Evolutionary conservation across 2,797 vertebrate genomes (phyloP), one percentile per base, ranked within the genome.

Genomic region (Catostomus latipinnis): DNA sequence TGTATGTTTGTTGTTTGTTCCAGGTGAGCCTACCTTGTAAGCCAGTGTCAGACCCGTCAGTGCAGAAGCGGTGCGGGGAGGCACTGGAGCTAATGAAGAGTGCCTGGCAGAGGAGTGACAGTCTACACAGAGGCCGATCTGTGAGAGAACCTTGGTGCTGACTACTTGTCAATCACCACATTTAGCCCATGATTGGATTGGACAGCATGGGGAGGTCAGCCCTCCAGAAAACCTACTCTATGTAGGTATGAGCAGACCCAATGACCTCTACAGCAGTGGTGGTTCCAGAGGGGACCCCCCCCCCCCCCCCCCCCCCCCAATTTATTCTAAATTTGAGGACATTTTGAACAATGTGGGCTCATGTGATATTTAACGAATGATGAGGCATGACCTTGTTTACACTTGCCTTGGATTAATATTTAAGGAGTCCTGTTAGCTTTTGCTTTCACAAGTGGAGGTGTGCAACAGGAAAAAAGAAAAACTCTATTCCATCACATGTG

Each of bases 91-190:
- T 99, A 87, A 98, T 99, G 83, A 92, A 92, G 83, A 97, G 95
- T 2, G 93, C 93, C 34, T 99, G 98, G 98, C 97, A 99, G 92
- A 95, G 97, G 83, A 96, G 97, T 0, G 97, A 99, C 93, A 99
- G 98, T 86, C 92, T 99, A 73, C 96, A 95, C 88, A 93, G 97
- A 0, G 98, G 97, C 43, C 91, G 98, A 82, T 94, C 96, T 0
- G 96, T 96, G 83, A 93, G 98, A 72, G 97, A 99, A 86, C 98
- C 97, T 50, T 99, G 98, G 98, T 99, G 98, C 90, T 99, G 94
- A 95, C 71, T 4, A 61, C 66, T 57, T 69, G 61, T 72, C 56
- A 56, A 62, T 65, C 9, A 48, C 18, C 6, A 18, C 54, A 76
- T 6, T 48, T 49, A 45, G 61, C 8, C 58, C 71, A 63, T 34